These are phyloP conservation scores for Aurelia coerulea DNA, from an alignment of 30 jellyfish, hydroid and myxozoan genomes.

Conservation along the genomic window DNA sequence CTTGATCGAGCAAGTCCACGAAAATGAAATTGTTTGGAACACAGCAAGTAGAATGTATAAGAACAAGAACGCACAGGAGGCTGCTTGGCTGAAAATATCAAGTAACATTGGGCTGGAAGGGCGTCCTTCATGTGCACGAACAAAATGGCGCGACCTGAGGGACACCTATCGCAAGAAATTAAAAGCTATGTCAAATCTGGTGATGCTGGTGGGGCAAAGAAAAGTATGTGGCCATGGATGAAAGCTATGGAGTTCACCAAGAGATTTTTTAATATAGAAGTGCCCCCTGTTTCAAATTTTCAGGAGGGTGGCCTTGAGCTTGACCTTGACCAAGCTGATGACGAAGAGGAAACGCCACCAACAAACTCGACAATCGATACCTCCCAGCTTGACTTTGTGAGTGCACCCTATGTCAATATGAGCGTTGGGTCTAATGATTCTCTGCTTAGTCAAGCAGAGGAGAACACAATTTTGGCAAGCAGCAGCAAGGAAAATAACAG, in stretches of 20 bases:
- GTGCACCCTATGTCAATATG: slow-evolving; percentile 5
- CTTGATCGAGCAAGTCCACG: too few relatives aligned
- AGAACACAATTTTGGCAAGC: not conserved
- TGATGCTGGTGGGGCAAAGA: slow-evolving; percentile 48
- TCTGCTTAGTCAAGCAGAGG: slow-evolving; percentile 12
- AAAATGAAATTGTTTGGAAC: too few relatives aligned
- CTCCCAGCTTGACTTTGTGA: slow-evolving; percentile 17
- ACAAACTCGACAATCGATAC: slow-evolving; percentile 7
- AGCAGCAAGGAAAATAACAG: not conserved
- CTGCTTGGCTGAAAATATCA: too few relatives aligned
- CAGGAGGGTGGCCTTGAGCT: not conserved
- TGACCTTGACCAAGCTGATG: not conserved
- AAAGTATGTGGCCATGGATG: slow-evolving; percentile 35
- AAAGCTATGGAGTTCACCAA: slow-evolving; percentile 28
- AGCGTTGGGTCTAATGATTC: slow-evolving; percentile 15
- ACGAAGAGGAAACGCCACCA: slow-evolving; percentile 8
- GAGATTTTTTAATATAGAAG: slow-evolving; percentile 1
- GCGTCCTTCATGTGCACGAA: too few relatives aligned
- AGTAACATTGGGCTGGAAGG: too few relatives aligned
- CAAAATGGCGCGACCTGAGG: too few relatives aligned
- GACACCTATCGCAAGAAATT: too few relatives aligned
- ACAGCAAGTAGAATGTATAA: too few relatives aligned
- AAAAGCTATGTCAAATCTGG: slow-evolving; percentile 20
- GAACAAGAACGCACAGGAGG: too few relatives aligned
- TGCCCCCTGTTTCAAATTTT: slow-evolving; percentile 24